Percentiles rank a stretch among this genome's conserved stretches.
Conservation (phyloP, 2,113 vertebrate species). For the Macroglossus sobrinus region DNA sequence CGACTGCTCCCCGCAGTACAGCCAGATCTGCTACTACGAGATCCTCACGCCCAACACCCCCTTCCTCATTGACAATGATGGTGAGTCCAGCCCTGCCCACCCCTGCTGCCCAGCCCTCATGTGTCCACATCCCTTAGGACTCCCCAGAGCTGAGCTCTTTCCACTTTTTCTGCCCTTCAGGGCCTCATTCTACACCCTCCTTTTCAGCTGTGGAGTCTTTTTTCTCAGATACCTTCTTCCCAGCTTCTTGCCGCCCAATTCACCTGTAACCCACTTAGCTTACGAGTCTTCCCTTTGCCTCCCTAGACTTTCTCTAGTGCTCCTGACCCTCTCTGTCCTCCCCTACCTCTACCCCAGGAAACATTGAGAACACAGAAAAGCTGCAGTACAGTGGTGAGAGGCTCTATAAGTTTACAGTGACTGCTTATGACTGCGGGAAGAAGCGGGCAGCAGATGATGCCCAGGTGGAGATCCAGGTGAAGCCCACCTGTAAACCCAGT, state of each 20-base stretch:
- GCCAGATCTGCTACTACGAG: conserved; percentile 99
- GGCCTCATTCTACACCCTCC: background rate
- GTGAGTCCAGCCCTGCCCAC: conserved; percentile 79
- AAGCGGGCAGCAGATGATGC: conserved; percentile 96
- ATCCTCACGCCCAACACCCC: conserved; percentile 97
- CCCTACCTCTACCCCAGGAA: conserved; percentile 81
- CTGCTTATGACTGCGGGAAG: conserved; percentile 98
- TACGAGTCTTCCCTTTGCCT: background rate
- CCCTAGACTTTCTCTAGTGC: background rate
- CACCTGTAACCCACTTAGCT: background rate
- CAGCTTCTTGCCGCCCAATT: background rate
- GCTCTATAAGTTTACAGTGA: conserved; percentile 95
- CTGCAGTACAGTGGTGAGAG: conserved; percentile 93
- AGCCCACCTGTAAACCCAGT: conserved; percentile 97
- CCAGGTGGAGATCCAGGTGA: conserved; percentile 96
- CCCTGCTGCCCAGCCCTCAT: background rate
- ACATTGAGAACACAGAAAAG: conserved; percentile 98
- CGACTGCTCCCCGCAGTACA: conserved; percentile 98
- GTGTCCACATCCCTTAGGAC: background rate
- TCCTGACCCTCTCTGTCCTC: background rate
- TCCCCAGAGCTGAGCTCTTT: background rate
- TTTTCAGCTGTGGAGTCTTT: background rate
- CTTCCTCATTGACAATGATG: conserved; percentile 97
- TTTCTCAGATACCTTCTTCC: background rate
- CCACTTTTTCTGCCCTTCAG: background rate